Evolutionary conservation across 30 jellyfish, hydroid and myxozoan species (phyloP).

Genomic region (Mastigias papua): DNA sequence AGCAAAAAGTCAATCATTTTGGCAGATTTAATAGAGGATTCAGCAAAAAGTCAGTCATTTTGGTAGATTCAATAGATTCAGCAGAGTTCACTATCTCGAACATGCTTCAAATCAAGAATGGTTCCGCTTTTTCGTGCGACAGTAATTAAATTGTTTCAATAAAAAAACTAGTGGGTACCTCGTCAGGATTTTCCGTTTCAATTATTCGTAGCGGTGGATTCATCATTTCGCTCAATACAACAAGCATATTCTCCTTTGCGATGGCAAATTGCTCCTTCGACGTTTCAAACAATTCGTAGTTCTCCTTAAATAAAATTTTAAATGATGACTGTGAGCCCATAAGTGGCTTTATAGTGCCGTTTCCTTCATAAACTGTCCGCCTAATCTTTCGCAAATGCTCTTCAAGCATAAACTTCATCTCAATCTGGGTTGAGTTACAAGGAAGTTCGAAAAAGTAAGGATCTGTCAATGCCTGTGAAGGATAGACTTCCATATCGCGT

Average conservation of each 20-base stretch:
- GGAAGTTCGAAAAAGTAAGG: constrained; percentile 53
- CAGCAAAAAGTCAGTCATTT: too few species aligned
- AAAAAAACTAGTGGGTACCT: constrained; percentile 17
- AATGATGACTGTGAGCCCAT: constrained; percentile 33
- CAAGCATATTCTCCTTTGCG: constrained; percentile 59
- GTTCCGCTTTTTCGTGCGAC: not conserved
- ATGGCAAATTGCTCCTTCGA: constrained; percentile 23
- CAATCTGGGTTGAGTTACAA: constrained; percentile 42
- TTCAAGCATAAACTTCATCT: constrained; percentile 71
- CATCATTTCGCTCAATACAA: constrained; percentile 45
- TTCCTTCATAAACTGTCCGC: constrained; percentile 13
- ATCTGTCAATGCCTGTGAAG: constrained; percentile 22
- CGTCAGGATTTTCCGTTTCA: constrained; percentile 45
- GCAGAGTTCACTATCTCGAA: not conserved
- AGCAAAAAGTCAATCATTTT: not conserved
- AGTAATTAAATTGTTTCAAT: not conserved
- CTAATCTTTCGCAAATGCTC: constrained; percentile 47
- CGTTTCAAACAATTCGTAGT: constrained; percentile 37
- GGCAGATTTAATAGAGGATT: not conserved
- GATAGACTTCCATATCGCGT: constrained; percentile 39
- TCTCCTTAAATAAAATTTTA: constrained; percentile 27
- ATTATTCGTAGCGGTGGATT: constrained; percentile 65
- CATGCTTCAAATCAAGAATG: not conserved
- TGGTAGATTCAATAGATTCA: too few species aligned
- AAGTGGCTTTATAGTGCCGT: constrained; percentile 5